Percentiles rank a stretch among this genome's conserved stretches.
phyloP scores from a whole-genome alignment of 2,888 invertebrate genomes.

The Eilema depressum region DNA sequence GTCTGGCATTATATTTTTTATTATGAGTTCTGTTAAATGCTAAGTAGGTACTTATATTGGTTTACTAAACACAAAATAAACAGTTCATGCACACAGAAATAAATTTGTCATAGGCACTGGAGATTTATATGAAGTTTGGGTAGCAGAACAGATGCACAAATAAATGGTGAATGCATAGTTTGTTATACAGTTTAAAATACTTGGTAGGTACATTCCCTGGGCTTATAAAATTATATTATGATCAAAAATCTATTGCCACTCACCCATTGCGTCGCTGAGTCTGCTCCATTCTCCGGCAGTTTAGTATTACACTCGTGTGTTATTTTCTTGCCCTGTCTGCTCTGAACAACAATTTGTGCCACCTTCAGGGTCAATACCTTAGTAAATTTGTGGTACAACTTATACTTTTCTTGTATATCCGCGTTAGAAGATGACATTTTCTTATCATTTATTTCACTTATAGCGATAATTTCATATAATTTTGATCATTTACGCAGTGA shows the following conservation, averaged over 20 bases:
- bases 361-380: conserved; percentile 95
- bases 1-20: too few species aligned
- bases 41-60: too few species aligned
- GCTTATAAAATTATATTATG: not conserved
- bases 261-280: conserved; percentile 76
- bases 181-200: not conserved
- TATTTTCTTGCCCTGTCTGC: conserved; percentile 95
- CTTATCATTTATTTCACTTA: conserved; percentile 28
- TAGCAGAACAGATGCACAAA: not conserved
- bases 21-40: too few species aligned
- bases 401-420: conserved; percentile 89
- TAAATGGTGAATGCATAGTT: not conserved
- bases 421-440: conserved; percentile 69
- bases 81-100: too few species aligned
- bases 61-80: too few species aligned
- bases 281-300: conserved; percentile 62
- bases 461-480: conserved; percentile 31
- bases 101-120: not conserved
- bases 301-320: conserved; percentile 68
- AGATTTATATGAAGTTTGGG: not conserved
- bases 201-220: not conserved
- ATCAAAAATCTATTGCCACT: conserved; percentile 30
- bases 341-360: conserved; percentile 96
- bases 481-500: conserved; percentile 52
- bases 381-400: conserved; percentile 96